Evolutionary conservation across 1,140 invertebrate species (phyloP).

Genomic region (Euura saliciscinereae): DNA sequence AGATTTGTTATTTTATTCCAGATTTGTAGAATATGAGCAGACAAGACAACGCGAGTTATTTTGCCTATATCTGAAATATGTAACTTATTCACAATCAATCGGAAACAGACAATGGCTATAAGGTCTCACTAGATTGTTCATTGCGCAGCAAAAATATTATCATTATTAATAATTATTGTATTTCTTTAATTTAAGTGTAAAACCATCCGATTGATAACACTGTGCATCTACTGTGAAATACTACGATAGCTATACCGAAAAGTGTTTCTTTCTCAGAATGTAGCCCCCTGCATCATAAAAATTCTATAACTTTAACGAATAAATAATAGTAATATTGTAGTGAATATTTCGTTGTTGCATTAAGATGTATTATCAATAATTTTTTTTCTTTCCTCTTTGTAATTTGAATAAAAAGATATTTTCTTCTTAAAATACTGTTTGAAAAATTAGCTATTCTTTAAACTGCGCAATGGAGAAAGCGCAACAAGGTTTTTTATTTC

Average conservation of each 20-base stretch:
- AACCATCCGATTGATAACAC: background rate
- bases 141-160: slow-evolving; percentile 33
- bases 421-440: slow-evolving; percentile 4
- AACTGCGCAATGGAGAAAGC: slow-evolving; percentile 34
- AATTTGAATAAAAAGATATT: no score
- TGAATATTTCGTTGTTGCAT: background rate
- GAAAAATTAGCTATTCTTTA: slow-evolving; percentile 28
- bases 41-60: background rate
- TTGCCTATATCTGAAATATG: background rate
- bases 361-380: background rate
- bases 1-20: background rate
- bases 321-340: slow-evolving; percentile 5
- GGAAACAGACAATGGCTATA: slow-evolving; percentile 29
- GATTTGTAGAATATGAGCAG: background rate
- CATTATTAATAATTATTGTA: slow-evolving; percentile 10
- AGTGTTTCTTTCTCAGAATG: background rate
- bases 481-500: slow-evolving; percentile 22
- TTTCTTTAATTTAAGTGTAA: slow-evolving; percentile 2
- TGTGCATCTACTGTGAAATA: slow-evolving; percentile 6
- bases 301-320: background rate
- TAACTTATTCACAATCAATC: slow-evolving; percentile 26
- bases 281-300: background rate
- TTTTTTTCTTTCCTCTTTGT: no score
- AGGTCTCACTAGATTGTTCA: slow-evolving; percentile 23
- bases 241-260: background rate